Evolutionary conservation across 2,113 vertebrate species (phyloP).

Genomic region (Onychorhynchus coronatus): DNA sequence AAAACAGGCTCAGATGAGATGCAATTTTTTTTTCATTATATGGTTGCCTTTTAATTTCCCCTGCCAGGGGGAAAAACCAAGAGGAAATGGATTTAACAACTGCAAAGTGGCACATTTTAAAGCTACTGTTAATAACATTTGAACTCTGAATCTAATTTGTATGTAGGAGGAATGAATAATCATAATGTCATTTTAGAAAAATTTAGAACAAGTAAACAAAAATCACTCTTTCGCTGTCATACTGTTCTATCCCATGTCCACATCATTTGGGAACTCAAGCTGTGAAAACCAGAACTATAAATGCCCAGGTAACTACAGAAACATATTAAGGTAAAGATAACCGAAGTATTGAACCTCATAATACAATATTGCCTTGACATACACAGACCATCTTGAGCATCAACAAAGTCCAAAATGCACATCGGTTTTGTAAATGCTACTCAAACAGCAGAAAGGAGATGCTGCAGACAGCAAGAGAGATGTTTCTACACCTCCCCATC

Average conservation of each 20-base stretch:
- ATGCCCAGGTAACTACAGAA: not conserved
- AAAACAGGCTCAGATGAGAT: not conserved
- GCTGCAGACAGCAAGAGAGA: not conserved
- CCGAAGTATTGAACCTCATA: not conserved
- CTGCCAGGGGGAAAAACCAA: not conserved
- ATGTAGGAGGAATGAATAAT: not conserved
- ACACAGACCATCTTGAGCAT: not conserved
- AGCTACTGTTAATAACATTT: not conserved
- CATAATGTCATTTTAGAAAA: not conserved
- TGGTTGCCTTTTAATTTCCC: not conserved
- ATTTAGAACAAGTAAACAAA: not conserved
- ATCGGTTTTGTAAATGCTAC: not conserved
- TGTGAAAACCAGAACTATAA: not conserved
- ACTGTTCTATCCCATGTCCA: not conserved
- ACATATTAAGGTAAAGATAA: not conserved
- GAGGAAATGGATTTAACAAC: conserved; percentile 20
- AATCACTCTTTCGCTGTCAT: not conserved
- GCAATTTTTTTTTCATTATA: not conserved
- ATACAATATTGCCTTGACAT: not conserved
- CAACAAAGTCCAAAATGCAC: not conserved
- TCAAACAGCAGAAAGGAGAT: not conserved
- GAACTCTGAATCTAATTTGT: not conserved
- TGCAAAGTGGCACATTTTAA: conserved; percentile 11
- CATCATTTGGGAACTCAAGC: not conserved
- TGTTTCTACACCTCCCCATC: accelerated